These are phyloP conservation scores for Prenolepis imparis DNA, from an alignment of 2,888 invertebrate species.

Conservation along the genomic window DNA sequence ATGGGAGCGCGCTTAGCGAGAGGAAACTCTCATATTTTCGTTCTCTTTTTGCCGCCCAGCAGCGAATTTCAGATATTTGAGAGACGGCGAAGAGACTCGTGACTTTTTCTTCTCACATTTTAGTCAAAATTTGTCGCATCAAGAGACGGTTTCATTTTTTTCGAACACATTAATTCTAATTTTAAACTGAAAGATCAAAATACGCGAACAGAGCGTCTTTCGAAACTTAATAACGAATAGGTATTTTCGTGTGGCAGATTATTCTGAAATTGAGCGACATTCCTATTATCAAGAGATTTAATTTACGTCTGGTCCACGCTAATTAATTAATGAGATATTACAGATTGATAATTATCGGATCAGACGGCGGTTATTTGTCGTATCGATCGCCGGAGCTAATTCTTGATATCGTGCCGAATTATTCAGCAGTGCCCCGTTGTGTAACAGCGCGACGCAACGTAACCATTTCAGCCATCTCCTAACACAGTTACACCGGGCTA, in stretches of 20 bases:
- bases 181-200: not conserved
- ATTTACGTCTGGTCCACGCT: not conserved
- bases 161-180: not conserved
- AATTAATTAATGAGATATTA: constrained; percentile 35
- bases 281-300: not conserved
- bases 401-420: constrained; percentile 40
- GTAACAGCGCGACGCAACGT: constrained; percentile 16
- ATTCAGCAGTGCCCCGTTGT: constrained; percentile 35
- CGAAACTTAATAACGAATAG: not conserved
- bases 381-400: constrained; percentile 37
- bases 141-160: not conserved
- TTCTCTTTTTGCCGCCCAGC: constrained; percentile 18
- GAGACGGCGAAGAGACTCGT: constrained; percentile 12
- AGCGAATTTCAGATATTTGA: constrained; percentile 49
- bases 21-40: constrained; percentile 46
- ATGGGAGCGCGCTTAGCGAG: constrained; percentile 10
- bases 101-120: constrained; percentile 17
- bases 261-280: not conserved
- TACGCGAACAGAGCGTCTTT: not conserved
- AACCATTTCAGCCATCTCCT: constrained; percentile 8
- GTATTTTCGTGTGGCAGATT: not conserved
- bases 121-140: constrained; percentile 4
- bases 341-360: constrained; percentile 2
- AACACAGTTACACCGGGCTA: constrained; percentile 53
- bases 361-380: constrained; percentile 1